Evolutionary conservation across 2,888 invertebrate species (phyloP).

Genomic region (Ennomos erosarius): DNA sequence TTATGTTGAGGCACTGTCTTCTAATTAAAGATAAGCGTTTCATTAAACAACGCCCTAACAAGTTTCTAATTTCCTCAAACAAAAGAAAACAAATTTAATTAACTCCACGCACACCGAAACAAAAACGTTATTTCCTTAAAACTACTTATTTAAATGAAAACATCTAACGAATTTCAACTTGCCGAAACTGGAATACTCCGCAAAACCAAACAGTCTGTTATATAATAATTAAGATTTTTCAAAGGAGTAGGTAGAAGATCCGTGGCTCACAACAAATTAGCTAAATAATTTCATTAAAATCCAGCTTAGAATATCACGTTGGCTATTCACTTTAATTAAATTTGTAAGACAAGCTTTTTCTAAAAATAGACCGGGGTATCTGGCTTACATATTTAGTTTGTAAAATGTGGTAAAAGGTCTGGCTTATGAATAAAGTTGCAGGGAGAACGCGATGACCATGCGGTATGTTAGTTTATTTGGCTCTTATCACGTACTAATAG

Average conservation of each 20-base stretch:
- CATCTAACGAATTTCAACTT: slow-evolving; percentile 15
- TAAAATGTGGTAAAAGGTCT: slow-evolving; percentile 8
- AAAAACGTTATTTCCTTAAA: slow-evolving; percentile 9
- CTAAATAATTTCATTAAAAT: slow-evolving; percentile 49
- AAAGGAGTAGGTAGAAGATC: slow-evolving; percentile 38
- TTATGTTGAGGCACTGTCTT: no score
- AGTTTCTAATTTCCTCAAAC: neutral
- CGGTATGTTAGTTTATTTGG: no score
- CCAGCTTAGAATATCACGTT: slow-evolving; percentile 40
- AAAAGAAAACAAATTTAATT: slow-evolving; percentile 12
- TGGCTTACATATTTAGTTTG: slow-evolving; percentile 26
- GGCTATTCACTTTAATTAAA: slow-evolving; percentile 53
- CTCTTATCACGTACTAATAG: no score
- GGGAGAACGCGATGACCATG: neutral
- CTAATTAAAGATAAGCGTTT: no score
- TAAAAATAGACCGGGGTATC: slow-evolving; percentile 19
- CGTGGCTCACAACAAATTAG: slow-evolving; percentile 49
- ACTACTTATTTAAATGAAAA: slow-evolving; percentile 21
- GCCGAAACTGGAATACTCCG: slow-evolving; percentile 16
- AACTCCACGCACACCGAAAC: slow-evolving; percentile 2
- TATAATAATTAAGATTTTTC: slow-evolving; percentile 44
- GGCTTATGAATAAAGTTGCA: neutral
- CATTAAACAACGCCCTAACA: no score
- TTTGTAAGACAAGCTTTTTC: slow-evolving; percentile 45
- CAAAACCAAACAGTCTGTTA: slow-evolving; percentile 28